Percentiles rank a stretch among this genome's conserved stretches.
Conservation (phyloP, 2,797 vertebrate genomes). For the Anguilla marmorata region DNA sequence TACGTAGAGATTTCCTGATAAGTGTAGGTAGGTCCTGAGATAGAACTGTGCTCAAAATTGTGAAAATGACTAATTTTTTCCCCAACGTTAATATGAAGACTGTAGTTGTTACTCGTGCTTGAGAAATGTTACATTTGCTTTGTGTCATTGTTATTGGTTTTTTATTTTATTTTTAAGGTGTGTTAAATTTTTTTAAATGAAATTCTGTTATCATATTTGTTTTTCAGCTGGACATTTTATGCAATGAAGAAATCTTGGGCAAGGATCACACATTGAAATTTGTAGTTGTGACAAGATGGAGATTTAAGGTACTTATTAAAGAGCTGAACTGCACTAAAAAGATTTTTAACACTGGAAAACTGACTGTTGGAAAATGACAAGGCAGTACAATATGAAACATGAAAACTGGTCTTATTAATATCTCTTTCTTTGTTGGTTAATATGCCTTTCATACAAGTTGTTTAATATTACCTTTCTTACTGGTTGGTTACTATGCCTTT, state of each 20-base stretch:
- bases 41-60: too few relatives aligned
- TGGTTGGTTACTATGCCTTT: not conserved
- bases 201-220: not conserved
- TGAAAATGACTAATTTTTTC: not conserved
- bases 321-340: not conserved
- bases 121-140: not conserved
- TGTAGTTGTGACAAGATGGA: conserved; percentile 99
- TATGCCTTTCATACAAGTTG: too few relatives aligned
- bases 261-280: conserved; percentile 99
- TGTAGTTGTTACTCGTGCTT: not conserved
- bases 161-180: not conserved
- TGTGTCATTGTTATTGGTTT: not conserved
- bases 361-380: not conserved
- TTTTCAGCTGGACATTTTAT: conserved; percentile 98
- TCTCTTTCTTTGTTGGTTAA: too few relatives aligned
- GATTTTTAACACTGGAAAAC: conserved; percentile 1
- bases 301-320: conserved; percentile 89
- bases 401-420: not conserved
- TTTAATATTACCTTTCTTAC: too few relatives aligned
- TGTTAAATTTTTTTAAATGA: not conserved
- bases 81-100: not conserved
- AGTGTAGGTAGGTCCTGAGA: not conserved
- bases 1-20: too few relatives aligned
- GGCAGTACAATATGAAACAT: not conserved
- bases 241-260: conserved; percentile 98